These are phyloP conservation scores for Sitobion miscanthi DNA, from an alignment of 1,140 invertebrate genomes.

Conservation along the genomic window DNA sequence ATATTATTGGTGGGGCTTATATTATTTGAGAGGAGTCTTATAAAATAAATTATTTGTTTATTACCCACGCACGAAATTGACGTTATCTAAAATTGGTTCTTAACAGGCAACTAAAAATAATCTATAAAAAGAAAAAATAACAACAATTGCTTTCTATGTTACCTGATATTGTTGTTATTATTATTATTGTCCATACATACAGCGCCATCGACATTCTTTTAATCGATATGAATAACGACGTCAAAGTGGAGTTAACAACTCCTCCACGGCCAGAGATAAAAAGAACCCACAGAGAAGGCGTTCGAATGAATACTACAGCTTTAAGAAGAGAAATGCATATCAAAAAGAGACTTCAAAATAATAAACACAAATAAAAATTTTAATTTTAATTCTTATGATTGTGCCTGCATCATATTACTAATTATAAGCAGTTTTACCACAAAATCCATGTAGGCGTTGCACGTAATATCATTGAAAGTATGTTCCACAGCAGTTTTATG, in stretches of 20 bases:
- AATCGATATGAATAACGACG: not conserved
- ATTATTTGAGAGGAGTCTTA: not conserved
- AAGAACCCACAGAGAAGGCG: not conserved
- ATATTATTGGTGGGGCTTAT: not conserved
- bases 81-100: not conserved
- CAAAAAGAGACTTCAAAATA: not conserved
- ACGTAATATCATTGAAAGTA: not conserved
- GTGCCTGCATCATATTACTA: not conserved
- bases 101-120: not conserved
- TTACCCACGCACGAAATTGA: not conserved
- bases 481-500: not conserved
- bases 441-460: not conserved
- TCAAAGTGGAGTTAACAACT: not conserved
- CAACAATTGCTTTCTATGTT: not conserved
- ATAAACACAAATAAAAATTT: not conserved
- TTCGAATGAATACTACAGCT: conserved; percentile 28
- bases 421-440: not conserved
- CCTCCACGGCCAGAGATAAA: not conserved
- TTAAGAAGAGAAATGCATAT: conserved; percentile 31
- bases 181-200: not conserved
- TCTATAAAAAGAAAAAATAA: not conserved
- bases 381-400: not conserved
- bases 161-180: not conserved
- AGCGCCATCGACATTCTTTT: not conserved
- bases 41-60: not conserved